Base-by-base conservation (phyloP, 2,888 invertebrate species). In the Euplexia lucipara region DNA sequence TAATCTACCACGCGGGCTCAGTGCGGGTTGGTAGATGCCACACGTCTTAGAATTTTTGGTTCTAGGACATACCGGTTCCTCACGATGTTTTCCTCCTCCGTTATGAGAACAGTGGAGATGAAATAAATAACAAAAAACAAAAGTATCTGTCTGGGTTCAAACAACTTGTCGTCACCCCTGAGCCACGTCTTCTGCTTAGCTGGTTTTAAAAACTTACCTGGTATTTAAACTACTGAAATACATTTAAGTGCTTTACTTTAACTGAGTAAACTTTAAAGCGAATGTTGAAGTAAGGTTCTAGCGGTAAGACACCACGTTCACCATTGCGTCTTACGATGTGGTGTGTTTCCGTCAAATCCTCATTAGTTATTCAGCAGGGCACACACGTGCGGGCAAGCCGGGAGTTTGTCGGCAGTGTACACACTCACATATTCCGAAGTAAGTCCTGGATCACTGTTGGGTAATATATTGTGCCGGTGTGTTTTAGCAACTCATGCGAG, bases 351-450 rank as follows among this genome's bases (percentile, higher is more conserved):
- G 16, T 16, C n/a, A 49, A 41, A 65, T 48, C 34, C 42, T 56
- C 39, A 52, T 73, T 65, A 53, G 44, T 59, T 60, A 78, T 73
- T 78, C 78, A 73, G 56, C 39, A 22, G 35, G 10, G 48, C 47
- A 32, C 47, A 56, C 74, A 71, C 73, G 39, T 65, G 66, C 44
- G 54, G 57, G n/a, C 41, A 54, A 34, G 18, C n/a, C 12, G 26
- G 35, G 18, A 59, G 44, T 59, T 64, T 32, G 56, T 60, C 16
- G 54, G 14, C n/a, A 30, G 49, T 41, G 45, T 48, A 52, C 51
- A 60, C 44, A 71, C 42, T 48, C 51, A 18, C 47, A 48, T 78
- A 66, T 56, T 78, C 32, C 32, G 32, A 8, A 70, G 35, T 44
- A 49, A 53, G 14, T 45, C 57, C 22, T 42, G 74, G 49, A 78